Base-by-base conservation (phyloP, 2,113 vertebrate genomes). In the Ahaetulla prasina region DNA sequence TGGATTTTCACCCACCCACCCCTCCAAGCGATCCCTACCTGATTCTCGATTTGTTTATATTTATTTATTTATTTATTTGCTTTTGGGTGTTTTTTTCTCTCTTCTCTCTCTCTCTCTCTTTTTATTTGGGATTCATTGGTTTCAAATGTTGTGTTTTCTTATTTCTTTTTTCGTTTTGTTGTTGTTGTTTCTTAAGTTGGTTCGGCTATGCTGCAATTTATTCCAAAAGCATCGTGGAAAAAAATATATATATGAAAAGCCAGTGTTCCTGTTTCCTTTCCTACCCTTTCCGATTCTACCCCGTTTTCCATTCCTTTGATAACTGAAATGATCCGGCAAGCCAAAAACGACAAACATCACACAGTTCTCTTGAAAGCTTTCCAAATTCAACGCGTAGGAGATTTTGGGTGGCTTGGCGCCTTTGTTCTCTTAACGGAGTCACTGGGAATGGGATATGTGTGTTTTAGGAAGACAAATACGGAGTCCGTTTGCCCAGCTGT, bases 181-280 rank as follows among this genome's bases (percentile, higher is more conserved):
- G 43, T 8, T 60, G 93, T n/a, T 97, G 95, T 92, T 96, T 96
- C 97, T 97, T 96, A 11, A 88, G 95, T 97, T 96, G 97, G 95
- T 97, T 97, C 97, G 97, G 96, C 96, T 97, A 96, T 97, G 93
- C 91, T 96, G 97, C 98, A 96, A 94, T 97, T 92, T 60, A 95
- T 95, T 95, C 95, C 96, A 96, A 97, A 95, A 86, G 96, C 97
- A 97, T 98, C 97, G 97, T 97, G 97, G 96, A 95, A 97, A 97
- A 60, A 60, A 97, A 96, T 45, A 97, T 97, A 96, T 95, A 97
- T 47, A 97, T 60, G 1, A 97, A 96, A 97, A 98, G 98, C 97
- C 98, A 98, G 97, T 98, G 98, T 98, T 98, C 98, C 98, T 98
- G 98, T 97, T 96, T 93, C 95, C 35, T 8, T 52, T 16, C 30